Evolutionary conservation across 2,888 invertebrate species (phyloP), one percentile per base, ranked within the genome.

Genomic region (Drosophila anomelani): DNA sequence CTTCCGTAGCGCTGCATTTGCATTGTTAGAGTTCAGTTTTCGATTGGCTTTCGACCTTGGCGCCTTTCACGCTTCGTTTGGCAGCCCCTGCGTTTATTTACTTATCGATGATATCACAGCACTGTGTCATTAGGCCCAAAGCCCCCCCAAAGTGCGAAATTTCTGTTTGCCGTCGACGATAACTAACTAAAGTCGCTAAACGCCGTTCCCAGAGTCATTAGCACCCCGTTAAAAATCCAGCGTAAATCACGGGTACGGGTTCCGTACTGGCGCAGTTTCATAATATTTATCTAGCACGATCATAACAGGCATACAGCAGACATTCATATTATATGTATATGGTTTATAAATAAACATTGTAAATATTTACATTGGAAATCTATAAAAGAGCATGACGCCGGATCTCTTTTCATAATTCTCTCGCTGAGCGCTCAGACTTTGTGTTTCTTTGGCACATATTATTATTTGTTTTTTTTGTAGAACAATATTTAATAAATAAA

Each of bases 351-450:
- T 85, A 81, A 85, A 81, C 41, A 39, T 47, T 77, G 80, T 85
- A 85, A 85, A 89, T 88, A 85, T 85, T 85, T 85, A 88, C 83
- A 88, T 80, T 80, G 72, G 53, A 79, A 58, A 70, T 56, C 72
- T 68, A 80, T 70, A 59, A 67, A 67, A 69, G 66, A 59, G 55
- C 49, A 44, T 47, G 54, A 29, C 39, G 32, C 70, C 51, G 6
- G 66, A 63, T 56, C 51, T 55, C 62, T 71, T 34, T 39, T 51
- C 49, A 80, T 74, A 73, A 68, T 74, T 73, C 46, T 47, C 49
- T 49, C 44, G 17, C 56, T 34, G 46, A 20, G 9, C 20, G 36
- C 17, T 57, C 17, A 29, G 34, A 20, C 20, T 34, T 59, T 36
- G 1, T 34, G 10, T 34, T 53, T 29, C 38, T 61, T 73, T 76